These are phyloP conservation scores for Syritta pipiens DNA, from an alignment of 2,888 invertebrate species.

Conservation along the genomic window DNA sequence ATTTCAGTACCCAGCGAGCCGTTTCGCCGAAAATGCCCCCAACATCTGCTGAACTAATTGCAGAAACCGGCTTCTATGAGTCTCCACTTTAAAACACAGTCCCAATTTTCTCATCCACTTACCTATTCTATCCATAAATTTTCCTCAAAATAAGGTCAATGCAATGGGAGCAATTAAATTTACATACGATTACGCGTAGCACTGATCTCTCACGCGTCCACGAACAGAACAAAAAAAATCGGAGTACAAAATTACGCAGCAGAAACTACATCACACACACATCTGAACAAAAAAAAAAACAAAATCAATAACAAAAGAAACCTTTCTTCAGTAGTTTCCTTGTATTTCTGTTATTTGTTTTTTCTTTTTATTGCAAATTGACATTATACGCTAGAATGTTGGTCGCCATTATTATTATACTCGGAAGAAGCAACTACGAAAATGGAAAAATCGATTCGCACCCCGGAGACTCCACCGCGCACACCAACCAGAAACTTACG, in stretches of 20 bases:
- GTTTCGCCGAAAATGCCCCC: too few species aligned
- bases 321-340: constrained; percentile 35
- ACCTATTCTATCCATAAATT: constrained; percentile 8
- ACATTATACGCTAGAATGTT: constrained; percentile 61
- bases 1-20: too few species aligned
- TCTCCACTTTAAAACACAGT: too few species aligned
- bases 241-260: constrained; percentile 40
- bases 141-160: constrained; percentile 58
- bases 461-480: neutral
- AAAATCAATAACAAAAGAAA: constrained; percentile 54
- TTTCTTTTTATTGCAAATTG: constrained; percentile 53
- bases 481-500: constrained; percentile 43
- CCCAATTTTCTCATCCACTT: neutral
- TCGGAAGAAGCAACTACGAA: constrained; percentile 32
- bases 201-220: constrained; percentile 17
- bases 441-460: constrained; percentile 64
- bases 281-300: constrained; percentile 18
- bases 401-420: constrained; percentile 62
- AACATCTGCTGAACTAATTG: too few species aligned
- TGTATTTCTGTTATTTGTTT: constrained; percentile 7
- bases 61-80: too few species aligned
- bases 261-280: neutral
- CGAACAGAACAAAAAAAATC: neutral
- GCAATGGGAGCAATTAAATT: constrained; percentile 61
- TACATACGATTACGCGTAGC: constrained; percentile 35